Percentiles rank a stretch among this genome's conserved stretches.
phyloP scores from a whole-genome alignment of 2,797 vertebrate species.

The Sebastes variabilis region DNA sequence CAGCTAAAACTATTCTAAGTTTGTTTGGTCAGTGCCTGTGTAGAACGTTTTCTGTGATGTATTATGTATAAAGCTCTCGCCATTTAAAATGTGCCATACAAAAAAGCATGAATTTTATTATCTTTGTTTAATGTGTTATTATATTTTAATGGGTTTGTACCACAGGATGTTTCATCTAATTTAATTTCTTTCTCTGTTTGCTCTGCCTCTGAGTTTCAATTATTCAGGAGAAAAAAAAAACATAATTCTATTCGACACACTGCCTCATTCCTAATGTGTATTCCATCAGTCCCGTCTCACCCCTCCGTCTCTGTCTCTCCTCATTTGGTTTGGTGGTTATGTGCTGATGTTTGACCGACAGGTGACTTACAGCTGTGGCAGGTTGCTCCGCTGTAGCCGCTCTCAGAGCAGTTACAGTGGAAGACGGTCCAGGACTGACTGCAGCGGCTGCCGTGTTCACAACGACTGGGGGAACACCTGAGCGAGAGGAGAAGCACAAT shows the following conservation, averaged over 20 bases:
- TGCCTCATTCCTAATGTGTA: neutral
- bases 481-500: neutral
- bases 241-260: neutral
- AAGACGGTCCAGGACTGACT: constrained; percentile 77
- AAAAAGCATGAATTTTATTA: neutral
- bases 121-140: neutral
- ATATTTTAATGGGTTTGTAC: neutral
- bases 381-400: constrained; percentile 75
- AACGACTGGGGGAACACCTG: constrained; percentile 76
- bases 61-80: neutral
- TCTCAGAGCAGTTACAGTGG: constrained; percentile 76
- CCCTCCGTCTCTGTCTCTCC: neutral
- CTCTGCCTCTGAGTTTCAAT: neutral
- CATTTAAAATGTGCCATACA: neutral
- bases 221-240: neutral
- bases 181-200: neutral
- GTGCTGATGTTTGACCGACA: neutral
- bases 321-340: neutral
- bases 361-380: constrained; percentile 78
- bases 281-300: neutral
- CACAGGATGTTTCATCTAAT: neutral
- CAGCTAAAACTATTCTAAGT: neutral
- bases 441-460: constrained; percentile 75
- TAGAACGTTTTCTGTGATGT: neutral
- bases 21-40: neutral